Base-by-base conservation (phyloP, 2,888 invertebrate genomes). In the Aproaerema taeniolella region DNA sequence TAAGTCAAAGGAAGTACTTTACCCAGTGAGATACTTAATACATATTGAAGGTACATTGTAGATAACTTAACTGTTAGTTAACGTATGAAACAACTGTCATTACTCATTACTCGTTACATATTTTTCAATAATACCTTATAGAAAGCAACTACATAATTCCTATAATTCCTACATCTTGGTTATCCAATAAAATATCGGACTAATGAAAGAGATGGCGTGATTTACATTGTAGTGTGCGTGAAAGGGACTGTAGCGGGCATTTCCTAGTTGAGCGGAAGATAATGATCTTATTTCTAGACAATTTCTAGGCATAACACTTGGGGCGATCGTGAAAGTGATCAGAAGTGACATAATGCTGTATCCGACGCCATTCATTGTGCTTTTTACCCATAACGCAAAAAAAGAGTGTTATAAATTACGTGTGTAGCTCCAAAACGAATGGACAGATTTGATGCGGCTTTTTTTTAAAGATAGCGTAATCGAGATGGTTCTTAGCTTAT, bases 241-340 rank as follows among this genome's bases (percentile, higher is more conserved):
- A 65, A 52, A 48, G 61, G 60, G 66, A 66, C 41, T 34, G 42
- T n/a, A 3, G 8, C n/a, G n/a, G 26, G 26, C 26, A 17, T 68
- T 77, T 75, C 71, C 70, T 73, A 59, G 52, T 59, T 51, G 52
- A 49, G 61, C 75, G 73, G 71, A 75, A 71, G 72, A 73, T 58
- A n/a, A 50, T 64, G 63, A 70, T 72, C 67, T 64, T 55, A 71
- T 73, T 75, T 70, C 68, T 62, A 70, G 65, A 55, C 55, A 54
- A 71, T 73, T 75, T 70, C 68, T 62, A 70, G 65, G 55, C 55
- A 54, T 59, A 56, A 58, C 48, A 46, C 53, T 58, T 42, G 47
- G 38, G 55, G 54, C 47, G 53, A 47, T 62, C 52, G 73, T 62
- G 75, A 77, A 76, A 76, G 76, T 64, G 52, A 53, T 55, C 35